Percentiles rank a stretch among this genome's conserved stretches.
phyloP scores from a whole-genome alignment of 2,113 vertebrate genomes.

The Engraulis encrasicolus region DNA sequence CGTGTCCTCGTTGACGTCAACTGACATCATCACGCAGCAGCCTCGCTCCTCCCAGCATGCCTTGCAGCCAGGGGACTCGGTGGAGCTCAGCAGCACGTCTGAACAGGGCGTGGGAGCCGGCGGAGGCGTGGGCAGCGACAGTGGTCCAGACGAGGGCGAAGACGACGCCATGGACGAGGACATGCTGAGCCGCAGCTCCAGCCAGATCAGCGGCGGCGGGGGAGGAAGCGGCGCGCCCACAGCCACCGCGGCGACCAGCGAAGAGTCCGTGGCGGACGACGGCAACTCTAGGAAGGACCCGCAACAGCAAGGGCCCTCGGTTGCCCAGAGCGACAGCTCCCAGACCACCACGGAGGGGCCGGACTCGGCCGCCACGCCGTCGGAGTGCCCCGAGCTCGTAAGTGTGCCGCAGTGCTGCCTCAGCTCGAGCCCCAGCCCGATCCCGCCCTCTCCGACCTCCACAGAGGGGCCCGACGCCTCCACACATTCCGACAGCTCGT shows the following conservation, averaged over 20 bases:
- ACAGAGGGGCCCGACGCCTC: conserved; percentile 70
- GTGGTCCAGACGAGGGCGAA: conserved; percentile 62
- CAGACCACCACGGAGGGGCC: conserved; percentile 98
- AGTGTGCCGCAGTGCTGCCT: conserved; percentile 69
- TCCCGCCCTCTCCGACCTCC: conserved; percentile 68
- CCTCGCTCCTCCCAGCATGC: conserved; percentile 90
- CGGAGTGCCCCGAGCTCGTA: conserved; percentile 96
- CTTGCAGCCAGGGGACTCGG: conserved; percentile 87
- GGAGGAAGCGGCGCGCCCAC: conserved; percentile 77
- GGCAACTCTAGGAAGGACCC: conserved; percentile 52
- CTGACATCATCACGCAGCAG: conserved; percentile 94
- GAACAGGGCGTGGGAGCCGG: conserved; percentile 76
- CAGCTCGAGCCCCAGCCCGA: conserved; percentile 43
- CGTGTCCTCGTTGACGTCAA: conserved; percentile 72
- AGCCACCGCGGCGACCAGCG: conserved; percentile 64
- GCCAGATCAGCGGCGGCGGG: conserved; percentile 83
- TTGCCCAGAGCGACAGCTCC: conserved; percentile 92
- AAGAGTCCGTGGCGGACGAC: conserved; percentile 56
- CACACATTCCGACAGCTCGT: conserved; percentile 69
- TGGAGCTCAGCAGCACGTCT: conserved; percentile 80
- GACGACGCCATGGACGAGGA: conserved; percentile 67
- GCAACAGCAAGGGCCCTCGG: conserved; percentile 41
- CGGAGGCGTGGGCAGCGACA: conserved; percentile 66
- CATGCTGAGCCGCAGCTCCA: conserved; percentile 88
- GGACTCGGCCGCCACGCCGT: conserved; percentile 94